Evolutionary conservation across 2,797 vertebrate genomes (phyloP).

Genomic region (Amblyraja radiata): DNA sequence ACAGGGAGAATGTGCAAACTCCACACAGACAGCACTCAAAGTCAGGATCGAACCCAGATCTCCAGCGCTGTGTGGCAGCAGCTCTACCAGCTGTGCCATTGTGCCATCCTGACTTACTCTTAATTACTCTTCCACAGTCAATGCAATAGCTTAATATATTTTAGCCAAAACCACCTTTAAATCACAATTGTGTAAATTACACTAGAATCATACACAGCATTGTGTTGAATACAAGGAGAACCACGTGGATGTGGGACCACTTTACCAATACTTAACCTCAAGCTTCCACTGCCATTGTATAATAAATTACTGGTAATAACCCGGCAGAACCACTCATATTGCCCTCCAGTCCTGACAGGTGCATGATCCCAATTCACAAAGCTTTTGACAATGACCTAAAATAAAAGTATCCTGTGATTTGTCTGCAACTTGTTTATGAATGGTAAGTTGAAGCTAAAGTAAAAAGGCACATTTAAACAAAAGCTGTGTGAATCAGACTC

Average conservation of each 20-base stretch:
- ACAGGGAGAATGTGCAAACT: no score
- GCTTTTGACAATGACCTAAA: neutral
- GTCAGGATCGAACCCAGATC: no score
- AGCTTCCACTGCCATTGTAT: neutral
- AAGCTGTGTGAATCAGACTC: neutral
- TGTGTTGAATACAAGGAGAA: neutral
- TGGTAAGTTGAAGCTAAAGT: neutral
- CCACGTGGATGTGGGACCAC: neutral
- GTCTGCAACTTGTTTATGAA: neutral
- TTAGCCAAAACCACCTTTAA: neutral
- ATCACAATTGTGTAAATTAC: neutral
- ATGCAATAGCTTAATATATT: neutral
- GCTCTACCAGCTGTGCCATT: no score
- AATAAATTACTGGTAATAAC: neutral
- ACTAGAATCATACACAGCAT: neutral
- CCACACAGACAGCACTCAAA: no score
- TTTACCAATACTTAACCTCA: neutral
- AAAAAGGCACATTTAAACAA: neutral
- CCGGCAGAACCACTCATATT: neutral
- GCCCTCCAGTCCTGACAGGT: neutral
- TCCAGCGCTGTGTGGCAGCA: no score
- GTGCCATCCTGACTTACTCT: no score
- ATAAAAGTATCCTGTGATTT: neutral
- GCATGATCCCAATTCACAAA: neutral
- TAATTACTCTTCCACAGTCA: conserved; percentile 1